Conservation (phyloP, 2,888 invertebrate genomes). For the Cistogaster globosa region DNA sequence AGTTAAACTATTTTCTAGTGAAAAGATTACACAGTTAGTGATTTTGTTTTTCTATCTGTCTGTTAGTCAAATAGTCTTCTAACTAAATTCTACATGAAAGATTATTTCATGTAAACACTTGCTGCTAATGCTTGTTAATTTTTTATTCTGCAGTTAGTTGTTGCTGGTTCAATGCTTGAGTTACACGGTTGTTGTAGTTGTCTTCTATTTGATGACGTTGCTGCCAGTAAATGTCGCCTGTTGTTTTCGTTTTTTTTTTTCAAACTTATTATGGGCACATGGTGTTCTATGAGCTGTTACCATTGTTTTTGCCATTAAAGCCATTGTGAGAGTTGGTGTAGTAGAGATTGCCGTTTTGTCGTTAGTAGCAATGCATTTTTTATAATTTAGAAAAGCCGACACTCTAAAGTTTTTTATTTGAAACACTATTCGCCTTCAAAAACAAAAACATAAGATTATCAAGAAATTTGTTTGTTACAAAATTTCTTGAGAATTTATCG, state of each 20-base stretch:
- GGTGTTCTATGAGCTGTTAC: slow-evolving; percentile 59
- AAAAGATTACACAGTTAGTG: no score
- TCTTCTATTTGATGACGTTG: slow-evolving; percentile 55
- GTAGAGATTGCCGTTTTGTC: slow-evolving; percentile 63
- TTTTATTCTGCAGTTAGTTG: not conserved
- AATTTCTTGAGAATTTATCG: no score
- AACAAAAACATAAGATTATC: no score
- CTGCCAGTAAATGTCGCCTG: slow-evolving; percentile 66
- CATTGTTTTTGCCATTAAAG: slow-evolving; percentile 48
- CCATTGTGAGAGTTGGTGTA: slow-evolving; percentile 27
- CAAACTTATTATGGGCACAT: slow-evolving; percentile 63
- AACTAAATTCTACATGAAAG: slow-evolving; percentile 60
- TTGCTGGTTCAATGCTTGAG: slow-evolving; percentile 46
- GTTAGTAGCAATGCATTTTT: slow-evolving; percentile 52
- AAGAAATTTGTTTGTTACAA: no score
- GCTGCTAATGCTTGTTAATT: slow-evolving; percentile 61
- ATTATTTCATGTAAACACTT: slow-evolving; percentile 69
- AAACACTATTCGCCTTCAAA: no score
- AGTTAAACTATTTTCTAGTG: slow-evolving; percentile 45
- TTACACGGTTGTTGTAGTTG: slow-evolving; percentile 34
- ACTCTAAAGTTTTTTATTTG: not conserved
- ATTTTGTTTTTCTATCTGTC: slow-evolving; percentile 5
- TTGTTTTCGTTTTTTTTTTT: slow-evolving; percentile 37
- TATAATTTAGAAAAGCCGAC: not conserved
- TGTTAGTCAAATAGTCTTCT: slow-evolving; percentile 19